Evolutionary conservation across 2,888 invertebrate species (phyloP).

Genomic region (Meteorus cinctellus): DNA sequence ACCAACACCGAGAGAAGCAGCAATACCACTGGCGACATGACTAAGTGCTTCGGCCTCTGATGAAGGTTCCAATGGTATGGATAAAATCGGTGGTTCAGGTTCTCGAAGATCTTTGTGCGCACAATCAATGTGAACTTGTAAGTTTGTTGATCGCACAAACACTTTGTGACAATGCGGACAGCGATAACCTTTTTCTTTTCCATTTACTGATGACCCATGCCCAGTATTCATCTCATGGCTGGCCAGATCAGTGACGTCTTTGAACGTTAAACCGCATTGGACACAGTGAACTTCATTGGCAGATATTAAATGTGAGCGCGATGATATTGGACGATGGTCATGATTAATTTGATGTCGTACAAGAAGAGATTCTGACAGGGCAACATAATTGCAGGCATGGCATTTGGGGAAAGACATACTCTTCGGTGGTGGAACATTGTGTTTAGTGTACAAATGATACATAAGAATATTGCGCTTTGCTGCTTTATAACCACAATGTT

Average conservation of each 20-base stretch:
- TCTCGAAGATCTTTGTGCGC: conserved; percentile 62
- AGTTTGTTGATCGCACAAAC: conserved; percentile 80
- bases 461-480: conserved; percentile 82
- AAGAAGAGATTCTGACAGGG: conserved; percentile 82
- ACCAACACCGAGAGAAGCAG: conserved; percentile 76
- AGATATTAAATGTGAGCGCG: conserved; percentile 47
- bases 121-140: conserved; percentile 75
- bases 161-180: conserved; percentile 85
- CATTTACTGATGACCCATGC: conserved; percentile 57
- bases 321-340: conserved; percentile 67
- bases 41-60: conserved; percentile 76
- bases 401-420: conserved; percentile 87
- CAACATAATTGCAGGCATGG: conserved; percentile 83
- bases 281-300: conserved; percentile 61
- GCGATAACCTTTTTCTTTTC: conserved; percentile 71
- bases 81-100: conserved; percentile 39
- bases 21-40: conserved; percentile 77
- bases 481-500: conserved; percentile 88
- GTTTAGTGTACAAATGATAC: conserved; percentile 87
- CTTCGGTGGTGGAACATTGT: conserved; percentile 82
- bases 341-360: conserved; percentile 82
- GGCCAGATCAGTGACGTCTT: conserved; percentile 61
- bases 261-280: conserved; percentile 63
- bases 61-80: conserved; percentile 72
- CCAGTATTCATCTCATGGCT: conserved; percentile 66